Conservation (phyloP, 2,888 invertebrate genomes). For the Panorpa germanica region DNA sequence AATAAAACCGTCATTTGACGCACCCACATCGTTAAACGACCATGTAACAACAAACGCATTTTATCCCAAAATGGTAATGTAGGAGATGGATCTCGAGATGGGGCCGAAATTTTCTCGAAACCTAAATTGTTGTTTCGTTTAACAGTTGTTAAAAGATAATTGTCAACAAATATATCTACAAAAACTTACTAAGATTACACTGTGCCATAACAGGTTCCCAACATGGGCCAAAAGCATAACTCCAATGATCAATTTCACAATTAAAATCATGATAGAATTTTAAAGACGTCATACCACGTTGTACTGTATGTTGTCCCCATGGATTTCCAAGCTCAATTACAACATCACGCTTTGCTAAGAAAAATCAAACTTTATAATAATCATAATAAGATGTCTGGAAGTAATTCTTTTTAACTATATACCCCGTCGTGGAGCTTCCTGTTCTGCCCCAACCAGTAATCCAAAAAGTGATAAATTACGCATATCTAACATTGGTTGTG, state of each 20-base stretch:
- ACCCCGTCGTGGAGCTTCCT: slow-evolving; percentile 49
- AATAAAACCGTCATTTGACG: slow-evolving; percentile 77
- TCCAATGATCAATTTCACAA: slow-evolving; percentile 75
- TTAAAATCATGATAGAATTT: slow-evolving; percentile 98
- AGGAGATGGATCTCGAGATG: slow-evolving; percentile 83
- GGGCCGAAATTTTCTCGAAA: slow-evolving; percentile 72
- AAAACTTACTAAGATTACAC: slow-evolving; percentile 49
- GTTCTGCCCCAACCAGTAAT: slow-evolving; percentile 77
- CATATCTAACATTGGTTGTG: slow-evolving; percentile 77
- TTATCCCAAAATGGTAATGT: slow-evolving; percentile 97
- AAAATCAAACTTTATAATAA: no score
- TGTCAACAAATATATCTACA: slow-evolving; percentile 1
- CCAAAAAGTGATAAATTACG: slow-evolving; percentile 78
- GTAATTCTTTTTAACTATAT: no score
- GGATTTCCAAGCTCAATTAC: slow-evolving; percentile 59
- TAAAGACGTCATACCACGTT: slow-evolving; percentile 81
- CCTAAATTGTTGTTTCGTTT: slow-evolving; percentile 25
- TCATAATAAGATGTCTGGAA: no score
- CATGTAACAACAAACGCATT: slow-evolving; percentile 79
- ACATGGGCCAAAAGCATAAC: slow-evolving; percentile 94
- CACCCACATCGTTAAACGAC: slow-evolving; percentile 74
- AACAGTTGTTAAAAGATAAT: slow-evolving; percentile 3
- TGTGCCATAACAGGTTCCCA: slow-evolving; percentile 97
- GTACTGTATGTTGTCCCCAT: slow-evolving; percentile 64
- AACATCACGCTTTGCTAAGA: slow-evolving; percentile 21